A percentile compares a stretch with the other conserved stretches of the same genome.
Evolutionary conservation across 1,140 invertebrate genomes (phyloP).

Genomic region (Agraylea sexmaculata): DNA sequence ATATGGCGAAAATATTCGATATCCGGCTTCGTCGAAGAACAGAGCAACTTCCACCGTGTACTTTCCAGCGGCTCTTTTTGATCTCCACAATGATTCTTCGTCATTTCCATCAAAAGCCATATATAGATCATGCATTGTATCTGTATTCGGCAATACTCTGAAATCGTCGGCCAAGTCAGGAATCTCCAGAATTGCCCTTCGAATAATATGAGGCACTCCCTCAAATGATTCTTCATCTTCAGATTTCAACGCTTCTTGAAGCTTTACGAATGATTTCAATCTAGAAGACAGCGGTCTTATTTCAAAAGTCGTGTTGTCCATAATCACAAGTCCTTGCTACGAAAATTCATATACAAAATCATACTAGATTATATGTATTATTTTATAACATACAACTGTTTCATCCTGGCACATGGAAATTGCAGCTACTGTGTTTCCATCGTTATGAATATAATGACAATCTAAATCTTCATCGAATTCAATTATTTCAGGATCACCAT

Average conservation of each 20-base stretch:
- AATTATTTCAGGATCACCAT: constrained; percentile 23
- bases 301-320: constrained; percentile 51
- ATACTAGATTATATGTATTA: constrained; percentile 1
- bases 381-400: constrained; percentile 26
- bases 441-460: constrained; percentile 34
- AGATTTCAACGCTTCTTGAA: constrained; percentile 22
- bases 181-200: constrained; percentile 33
- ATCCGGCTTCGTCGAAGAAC: constrained; percentile 63
- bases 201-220: constrained; percentile 43
- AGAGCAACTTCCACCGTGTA: constrained; percentile 53
- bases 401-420: constrained; percentile 37
- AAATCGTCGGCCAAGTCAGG: constrained; percentile 22
- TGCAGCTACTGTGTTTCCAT: constrained; percentile 31
- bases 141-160: constrained; percentile 23
- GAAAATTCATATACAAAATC: constrained; percentile 1
- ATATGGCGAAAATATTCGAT: constrained; percentile 55
- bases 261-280: constrained; percentile 24
- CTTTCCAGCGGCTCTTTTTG: constrained; percentile 27
- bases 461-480: constrained; percentile 27
- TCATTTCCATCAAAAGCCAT: constrained; percentile 19
- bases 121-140: constrained; percentile 14
- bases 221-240: constrained; percentile 19
- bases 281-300: constrained; percentile 43
- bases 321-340: constrained; percentile 48
- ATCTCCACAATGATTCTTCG: constrained; percentile 20